Conservation (phyloP, 2,797 vertebrate species). For the Natrix natrix region DNA sequence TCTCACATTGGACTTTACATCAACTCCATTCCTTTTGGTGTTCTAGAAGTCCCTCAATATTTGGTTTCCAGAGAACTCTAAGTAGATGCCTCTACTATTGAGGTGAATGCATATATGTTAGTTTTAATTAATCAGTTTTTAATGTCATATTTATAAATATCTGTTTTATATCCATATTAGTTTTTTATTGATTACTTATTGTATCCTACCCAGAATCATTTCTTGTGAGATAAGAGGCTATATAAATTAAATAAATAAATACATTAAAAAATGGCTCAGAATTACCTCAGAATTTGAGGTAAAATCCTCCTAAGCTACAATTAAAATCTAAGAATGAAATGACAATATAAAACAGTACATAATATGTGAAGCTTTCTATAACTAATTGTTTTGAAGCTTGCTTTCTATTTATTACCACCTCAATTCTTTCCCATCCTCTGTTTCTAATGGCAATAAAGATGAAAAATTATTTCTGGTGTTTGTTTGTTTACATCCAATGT, state of each 20-base stretch:
- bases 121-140: neutral
- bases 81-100: neutral
- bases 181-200: neutral
- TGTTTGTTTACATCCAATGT: neutral
- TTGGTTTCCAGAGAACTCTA: neutral
- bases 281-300: neutral
- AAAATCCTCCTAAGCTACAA: neutral
- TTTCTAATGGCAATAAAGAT: neutral
- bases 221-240: neutral
- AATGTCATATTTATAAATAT: neutral
- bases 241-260: neutral
- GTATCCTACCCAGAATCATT: neutral
- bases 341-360: neutral
- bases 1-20: neutral
- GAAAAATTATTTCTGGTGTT: neutral
- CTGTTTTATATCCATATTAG: no score
- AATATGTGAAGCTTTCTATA: neutral
- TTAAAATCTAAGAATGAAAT: neutral
- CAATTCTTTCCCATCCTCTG: neutral
- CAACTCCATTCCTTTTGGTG: neutral
- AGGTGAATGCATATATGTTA: neutral
- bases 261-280: neutral
- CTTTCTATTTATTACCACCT: neutral
- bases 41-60: neutral
- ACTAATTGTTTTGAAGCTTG: neutral